These are phyloP conservation scores for Diaphora mendica DNA, from an alignment of 2,888 invertebrate species.

Conservation along the genomic window DNA sequence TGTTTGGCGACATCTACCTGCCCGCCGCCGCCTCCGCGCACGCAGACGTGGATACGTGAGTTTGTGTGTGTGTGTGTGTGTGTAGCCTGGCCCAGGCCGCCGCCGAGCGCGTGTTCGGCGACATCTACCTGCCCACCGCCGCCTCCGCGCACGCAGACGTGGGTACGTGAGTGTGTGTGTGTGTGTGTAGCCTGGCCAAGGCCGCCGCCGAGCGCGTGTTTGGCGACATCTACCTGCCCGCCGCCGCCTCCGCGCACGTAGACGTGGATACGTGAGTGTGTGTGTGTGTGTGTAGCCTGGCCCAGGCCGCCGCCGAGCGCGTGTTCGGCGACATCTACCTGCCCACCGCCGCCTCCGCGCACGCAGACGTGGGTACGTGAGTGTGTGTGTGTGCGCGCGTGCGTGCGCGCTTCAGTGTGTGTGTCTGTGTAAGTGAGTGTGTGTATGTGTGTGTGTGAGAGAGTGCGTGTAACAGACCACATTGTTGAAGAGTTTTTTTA, in stretches of 20 bases:
- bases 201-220: slow-evolving; percentile 93
- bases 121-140: slow-evolving; percentile 96
- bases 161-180: slow-evolving; percentile 57
- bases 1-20: slow-evolving; percentile 97
- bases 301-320: slow-evolving; percentile 90
- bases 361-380: slow-evolving; percentile 70
- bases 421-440: slow-evolving; percentile 44
- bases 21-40: slow-evolving; percentile 89
- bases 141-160: slow-evolving; percentile 71
- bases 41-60: slow-evolving; percentile 68
- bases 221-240: slow-evolving; percentile 96
- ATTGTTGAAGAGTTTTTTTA: no score
- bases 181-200: slow-evolving; percentile 56
- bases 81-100: slow-evolving; percentile 89
- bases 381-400: no score
- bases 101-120: slow-evolving; percentile 93
- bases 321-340: slow-evolving; percentile 97
- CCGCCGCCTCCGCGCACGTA: slow-evolving; percentile 83
- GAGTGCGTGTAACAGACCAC: slow-evolving; percentile 86
- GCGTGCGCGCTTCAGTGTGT: background rate
- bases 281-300: background rate
- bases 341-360: slow-evolving; percentile 89
- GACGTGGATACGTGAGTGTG: slow-evolving; percentile 67
- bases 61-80: no score
- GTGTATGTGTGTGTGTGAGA: slow-evolving; percentile 41